Percentiles rank a stretch among this genome's conserved stretches.
phyloP scores from a whole-genome alignment of 1,140 invertebrate genomes.

The Zaprionus nigranus region DNA sequence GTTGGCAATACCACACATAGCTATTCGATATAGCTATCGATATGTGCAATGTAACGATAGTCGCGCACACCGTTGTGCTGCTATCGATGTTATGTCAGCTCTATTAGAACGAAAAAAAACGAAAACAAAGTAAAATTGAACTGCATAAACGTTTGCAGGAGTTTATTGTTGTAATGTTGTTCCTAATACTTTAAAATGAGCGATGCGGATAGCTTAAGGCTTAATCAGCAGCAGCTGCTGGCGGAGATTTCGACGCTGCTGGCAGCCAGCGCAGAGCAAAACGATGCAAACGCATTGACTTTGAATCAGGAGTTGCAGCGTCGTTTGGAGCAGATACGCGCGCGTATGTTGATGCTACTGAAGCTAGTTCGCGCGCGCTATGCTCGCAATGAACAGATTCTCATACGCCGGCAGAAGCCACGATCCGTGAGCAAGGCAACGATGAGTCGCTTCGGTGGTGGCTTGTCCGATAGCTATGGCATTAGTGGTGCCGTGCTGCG shows the following conservation, averaged over 20 bases:
- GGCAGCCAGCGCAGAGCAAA: background rate
- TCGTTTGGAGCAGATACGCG: conserved; percentile 42
- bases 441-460: background rate
- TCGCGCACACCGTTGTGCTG: background rate
- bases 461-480: conserved; percentile 7
- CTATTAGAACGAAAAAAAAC: background rate
- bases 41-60: background rate
- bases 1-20: background rate
- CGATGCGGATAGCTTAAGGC: conserved; percentile 21
- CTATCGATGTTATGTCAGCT: background rate
- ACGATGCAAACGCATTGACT: conserved; percentile 42
- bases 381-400: conserved; percentile 58
- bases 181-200: conserved; percentile 33
- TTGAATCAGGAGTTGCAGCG: conserved; percentile 64
- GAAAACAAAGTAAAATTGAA: background rate
- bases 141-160: background rate
- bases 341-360: conserved; percentile 41
- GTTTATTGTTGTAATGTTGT: background rate
- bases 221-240: conserved; percentile 39
- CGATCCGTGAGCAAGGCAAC: conserved; percentile 4
- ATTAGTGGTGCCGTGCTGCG: conserved; percentile 55
- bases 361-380: conserved; percentile 52
- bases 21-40: background rate
- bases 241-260: conserved; percentile 46
- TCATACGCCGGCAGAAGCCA: conserved; percentile 46